phyloP scores from a whole-genome alignment of 2,797 vertebrate species.

The Alectoris magna region DNA sequence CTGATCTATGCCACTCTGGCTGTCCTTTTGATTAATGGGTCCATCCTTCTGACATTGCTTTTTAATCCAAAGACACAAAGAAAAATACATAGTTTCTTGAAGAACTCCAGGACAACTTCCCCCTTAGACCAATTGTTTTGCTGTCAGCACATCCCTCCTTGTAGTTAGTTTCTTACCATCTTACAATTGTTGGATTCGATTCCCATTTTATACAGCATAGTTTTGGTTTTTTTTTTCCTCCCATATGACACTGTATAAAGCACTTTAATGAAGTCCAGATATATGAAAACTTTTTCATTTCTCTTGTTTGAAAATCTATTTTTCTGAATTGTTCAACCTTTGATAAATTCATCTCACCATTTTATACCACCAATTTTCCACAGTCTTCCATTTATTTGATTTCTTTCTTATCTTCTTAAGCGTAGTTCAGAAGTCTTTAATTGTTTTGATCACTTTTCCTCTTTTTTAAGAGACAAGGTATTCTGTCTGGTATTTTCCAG shows the following conservation, averaged over 20 bases:
- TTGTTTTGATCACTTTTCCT: not conserved
- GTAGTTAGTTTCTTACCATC: not conserved
- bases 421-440: not conserved
- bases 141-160: constrained; percentile 32
- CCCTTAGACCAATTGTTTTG: constrained; percentile 37
- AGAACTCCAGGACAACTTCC: not conserved
- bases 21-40: not conserved
- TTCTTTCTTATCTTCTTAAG: not conserved
- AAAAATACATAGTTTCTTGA: not conserved
- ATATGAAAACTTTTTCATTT: not conserved
- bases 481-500: not conserved
- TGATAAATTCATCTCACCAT: not conserved
- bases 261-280: constrained; percentile 56
- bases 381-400: not conserved
- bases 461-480: not conserved
- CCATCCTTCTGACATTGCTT: not conserved
- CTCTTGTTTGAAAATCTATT: not conserved
- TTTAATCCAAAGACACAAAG: not conserved
- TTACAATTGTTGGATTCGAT: constrained; percentile 47
- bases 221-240: not conserved
- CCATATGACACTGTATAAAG: constrained; percentile 14
- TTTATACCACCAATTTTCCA: not conserved
- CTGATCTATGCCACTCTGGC: not conserved
- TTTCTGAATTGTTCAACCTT: not conserved
- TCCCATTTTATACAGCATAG: constrained; percentile 31